Evolutionary conservation across 2,888 invertebrate species (phyloP), one percentile per base, ranked within the genome.

Genomic region (Colletes collaris): DNA sequence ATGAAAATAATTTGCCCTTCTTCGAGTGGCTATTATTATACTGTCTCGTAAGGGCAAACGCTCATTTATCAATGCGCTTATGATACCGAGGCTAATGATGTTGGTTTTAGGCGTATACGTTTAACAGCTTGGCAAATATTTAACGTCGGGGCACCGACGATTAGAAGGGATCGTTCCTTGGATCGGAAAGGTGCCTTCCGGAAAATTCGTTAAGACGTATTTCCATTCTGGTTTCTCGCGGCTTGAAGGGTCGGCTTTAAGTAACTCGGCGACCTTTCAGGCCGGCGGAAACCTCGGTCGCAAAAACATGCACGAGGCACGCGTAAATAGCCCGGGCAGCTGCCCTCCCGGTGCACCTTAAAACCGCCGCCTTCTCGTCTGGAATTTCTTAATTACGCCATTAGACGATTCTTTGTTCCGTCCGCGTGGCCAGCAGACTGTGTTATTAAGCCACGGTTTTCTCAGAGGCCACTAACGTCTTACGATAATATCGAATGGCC

Each of bases 321-420:
- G 46, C 64, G 67, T 81, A 79, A 81, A 78, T 70, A 74, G 40
- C 53, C 35, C 19, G 44, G 16, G 37, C 49, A 37, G 10, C 19
- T 27, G 49, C 6, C 52, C 35, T 11, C 8, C 16, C n/a, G 59
- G 49, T 44, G 40, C 58, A 49, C 67, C 67, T 76, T 69, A 64
- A 68, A 78, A 71, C 52, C 55, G 56, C 19, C 49, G 50, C 40
- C 44, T 52, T 74, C 73, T 10, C 50, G 62, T 37, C 11, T 52
- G 68, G 77, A 85, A 76, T 80, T 80, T 72, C 78, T 82, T 84
- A 85, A 84, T 84, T 84, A 79, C 69, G 50, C 75, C 79, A 77
- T 85, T 85, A 82, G 63, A 65, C 75, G 60, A 75, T 85, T 85
- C 85, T 74, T 82, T 80, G 62, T 59, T 55, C 49, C 27, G 13